These are phyloP conservation scores for Sebastes taczanowskii DNA, from an alignment of 2,797 vertebrate genomes.

Conservation along the genomic window DNA sequence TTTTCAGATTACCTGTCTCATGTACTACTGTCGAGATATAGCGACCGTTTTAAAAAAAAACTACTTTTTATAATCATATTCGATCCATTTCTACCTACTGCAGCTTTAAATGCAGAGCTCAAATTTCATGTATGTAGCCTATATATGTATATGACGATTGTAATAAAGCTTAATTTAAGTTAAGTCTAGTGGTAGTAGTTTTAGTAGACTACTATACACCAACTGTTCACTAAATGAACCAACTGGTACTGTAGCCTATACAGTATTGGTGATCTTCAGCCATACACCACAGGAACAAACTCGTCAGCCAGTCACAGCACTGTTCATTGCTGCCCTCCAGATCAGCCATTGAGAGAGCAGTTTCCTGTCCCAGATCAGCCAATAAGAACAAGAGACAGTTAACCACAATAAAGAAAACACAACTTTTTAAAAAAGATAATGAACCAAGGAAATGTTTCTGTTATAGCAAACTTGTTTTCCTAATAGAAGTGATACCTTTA, in stretches of 20 bases:
- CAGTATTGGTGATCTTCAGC: neutral
- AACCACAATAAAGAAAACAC: neutral
- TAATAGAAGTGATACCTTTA: neutral
- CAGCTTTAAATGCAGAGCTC: too few relatives aligned
- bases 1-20: too few relatives aligned
- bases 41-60: too few relatives aligned
- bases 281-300: neutral
- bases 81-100: too few relatives aligned
- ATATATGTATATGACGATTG: too few relatives aligned
- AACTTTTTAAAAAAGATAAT: neutral
- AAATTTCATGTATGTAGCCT: too few relatives aligned
- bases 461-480: neutral
- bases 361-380: neutral
- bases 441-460: neutral
- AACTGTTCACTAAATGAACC: neutral
- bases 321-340: neutral
- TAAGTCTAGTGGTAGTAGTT: too few relatives aligned
- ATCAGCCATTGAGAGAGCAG: slow-evolving; percentile 1
- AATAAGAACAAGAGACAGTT: neutral
- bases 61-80: too few relatives aligned
- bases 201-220: neutral
- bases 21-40: too few relatives aligned
- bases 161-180: too few relatives aligned
- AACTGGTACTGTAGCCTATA: too few relatives aligned
- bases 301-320: neutral